Conservation (phyloP, 2,888 invertebrate genomes). For the Acronicta leporina region DNA sequence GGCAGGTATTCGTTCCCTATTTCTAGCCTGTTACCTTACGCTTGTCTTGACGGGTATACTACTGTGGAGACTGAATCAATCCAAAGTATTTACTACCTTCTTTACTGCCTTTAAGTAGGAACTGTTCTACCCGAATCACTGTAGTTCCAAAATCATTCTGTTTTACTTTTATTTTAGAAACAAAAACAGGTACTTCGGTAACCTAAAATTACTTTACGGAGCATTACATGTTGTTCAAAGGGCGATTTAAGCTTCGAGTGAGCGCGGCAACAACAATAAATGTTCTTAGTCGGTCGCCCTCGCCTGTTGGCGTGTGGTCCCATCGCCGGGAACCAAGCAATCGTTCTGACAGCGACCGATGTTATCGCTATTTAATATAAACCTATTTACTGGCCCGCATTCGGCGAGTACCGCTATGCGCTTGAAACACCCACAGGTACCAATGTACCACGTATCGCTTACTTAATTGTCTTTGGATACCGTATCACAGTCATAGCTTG, state of each 20-base stretch:
- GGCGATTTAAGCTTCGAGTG: constrained; percentile 43
- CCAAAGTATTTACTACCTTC: too few species aligned
- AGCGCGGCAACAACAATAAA: constrained; percentile 50
- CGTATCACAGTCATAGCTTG: constrained; percentile 34
- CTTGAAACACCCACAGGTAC: constrained; percentile 48
- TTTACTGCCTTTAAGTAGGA: too few species aligned
- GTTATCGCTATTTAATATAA: constrained; percentile 76
- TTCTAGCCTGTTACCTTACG: too few species aligned
- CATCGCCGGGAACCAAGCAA: constrained; percentile 68
- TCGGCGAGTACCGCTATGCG: constrained; percentile 33
- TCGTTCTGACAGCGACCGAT: constrained; percentile 78
- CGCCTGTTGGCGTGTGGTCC: constrained; percentile 78
- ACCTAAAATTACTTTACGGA: constrained; percentile 48
- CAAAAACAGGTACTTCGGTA: constrained; percentile 47
- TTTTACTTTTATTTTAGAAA: constrained; percentile 24
- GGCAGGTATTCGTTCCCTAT: too few species aligned
- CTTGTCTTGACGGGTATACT: too few species aligned
- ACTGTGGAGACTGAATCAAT: too few species aligned
- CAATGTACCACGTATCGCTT: constrained; percentile 46
- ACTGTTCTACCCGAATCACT: not conserved
- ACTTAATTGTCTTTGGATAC: constrained; percentile 46
- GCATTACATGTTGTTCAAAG: constrained; percentile 48
- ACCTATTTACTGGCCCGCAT: constrained; percentile 67
- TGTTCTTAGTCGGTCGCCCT: constrained; percentile 49
- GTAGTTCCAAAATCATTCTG: constrained; percentile 11